Evolutionary conservation across 1,140 invertebrate species (phyloP), one percentile per base, ranked within the genome.

Genomic region (Agrilus planipennis): DNA sequence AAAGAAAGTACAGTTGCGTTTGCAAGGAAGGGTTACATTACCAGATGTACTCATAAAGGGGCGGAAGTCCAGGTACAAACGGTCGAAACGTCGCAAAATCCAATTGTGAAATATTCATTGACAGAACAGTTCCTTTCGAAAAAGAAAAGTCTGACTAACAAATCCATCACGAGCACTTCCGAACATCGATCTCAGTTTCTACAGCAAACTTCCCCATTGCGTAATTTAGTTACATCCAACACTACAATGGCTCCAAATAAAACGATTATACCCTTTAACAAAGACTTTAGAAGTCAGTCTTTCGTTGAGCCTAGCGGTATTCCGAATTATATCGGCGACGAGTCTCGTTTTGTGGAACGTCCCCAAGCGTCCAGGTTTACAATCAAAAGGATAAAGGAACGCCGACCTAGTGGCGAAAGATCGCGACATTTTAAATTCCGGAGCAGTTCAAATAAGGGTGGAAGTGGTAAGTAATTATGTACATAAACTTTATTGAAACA

Each of bases 131-230:
- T 47, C 27, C 32, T 46, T 4, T 31, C 12, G 12, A 17, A 31
- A 21, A 21, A 32, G 12, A 32, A 17, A 16, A 36, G 42, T 36
- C 39, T 35, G 28, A 15, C 14, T 6, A 25, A 12, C 11, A 10
- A 22, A 30, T 35, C 22, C 16, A 27, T 29, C 2, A 7, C 14
- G 19, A 32, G 41, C 14, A 22, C 14, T 25, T 4, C 7, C 10
- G 22, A 34, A 1, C 34, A 28, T 11, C 36, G 44, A 34, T 46
- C 47, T 0, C 34, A 25, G 12, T 46, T 49, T 36, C 28, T 49
- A 12, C 47, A 46, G 34, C 47, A 49, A 40, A 46, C 44, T 3
- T 49, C 47, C 4, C 47, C 47, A 15, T 39, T 49, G 22, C 36
- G 44, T 22, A 46, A 49, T 11, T 36, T 49, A 22, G n/a, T n/a